phyloP scores from a whole-genome alignment of 2,113 vertebrate genomes.

The Ptychochromis oligacanthus region DNA sequence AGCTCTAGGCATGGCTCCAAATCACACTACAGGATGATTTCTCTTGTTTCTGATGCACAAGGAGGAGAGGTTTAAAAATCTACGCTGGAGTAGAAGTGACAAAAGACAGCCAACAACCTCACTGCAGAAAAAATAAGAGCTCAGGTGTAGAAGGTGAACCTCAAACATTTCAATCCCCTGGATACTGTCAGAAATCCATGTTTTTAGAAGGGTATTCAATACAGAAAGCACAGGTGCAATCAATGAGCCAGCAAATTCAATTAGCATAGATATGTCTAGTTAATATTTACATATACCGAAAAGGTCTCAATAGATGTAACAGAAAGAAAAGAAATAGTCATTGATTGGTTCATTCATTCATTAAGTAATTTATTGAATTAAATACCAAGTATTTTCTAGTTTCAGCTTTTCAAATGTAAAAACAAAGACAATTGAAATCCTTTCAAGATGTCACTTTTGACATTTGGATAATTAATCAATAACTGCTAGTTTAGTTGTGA shows the following conservation, averaged over 20 bases:
- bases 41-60: too few relatives aligned
- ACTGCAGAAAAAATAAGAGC: neutral
- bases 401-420: neutral
- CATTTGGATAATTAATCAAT: neutral
- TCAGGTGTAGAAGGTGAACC: neutral
- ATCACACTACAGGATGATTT: neutral
- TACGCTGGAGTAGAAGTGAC: neutral
- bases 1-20: accelerated
- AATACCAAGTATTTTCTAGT: neutral
- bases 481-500: neutral
- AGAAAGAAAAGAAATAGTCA: neutral
- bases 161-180: neutral
- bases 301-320: neutral
- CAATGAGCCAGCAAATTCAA: neutral
- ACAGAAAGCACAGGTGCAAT: neutral
- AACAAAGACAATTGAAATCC: neutral
- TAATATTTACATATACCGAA: neutral
- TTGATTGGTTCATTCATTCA: neutral
- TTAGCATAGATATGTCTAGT: neutral
- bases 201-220: neutral
- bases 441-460: neutral
- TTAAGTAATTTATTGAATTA: neutral
- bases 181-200: neutral
- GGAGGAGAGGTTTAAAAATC: neutral
- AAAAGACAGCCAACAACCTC: accelerated